phyloP scores from a whole-genome alignment of 2,888 invertebrate genomes.

The Toxonevra muliebris region DNA sequence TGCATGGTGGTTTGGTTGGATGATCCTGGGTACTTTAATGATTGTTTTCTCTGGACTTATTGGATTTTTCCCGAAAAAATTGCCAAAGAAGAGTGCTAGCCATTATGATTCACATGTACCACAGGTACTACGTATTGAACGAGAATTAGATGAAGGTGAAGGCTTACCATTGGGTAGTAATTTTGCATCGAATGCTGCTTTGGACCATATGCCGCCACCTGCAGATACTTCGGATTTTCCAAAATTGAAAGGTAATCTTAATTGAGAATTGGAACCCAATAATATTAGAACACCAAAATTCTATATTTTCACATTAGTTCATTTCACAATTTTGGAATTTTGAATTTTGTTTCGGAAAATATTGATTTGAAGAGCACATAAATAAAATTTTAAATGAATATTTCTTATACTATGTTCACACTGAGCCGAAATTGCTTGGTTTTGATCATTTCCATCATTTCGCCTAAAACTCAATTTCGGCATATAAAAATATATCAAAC shows the following conservation, averaged over 20 bases:
- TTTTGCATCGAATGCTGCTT: slow-evolving; percentile 52
- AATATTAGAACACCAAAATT: slow-evolving; percentile 1
- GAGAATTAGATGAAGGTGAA: slow-evolving; percentile 52
- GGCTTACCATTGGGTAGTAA: slow-evolving; percentile 52
- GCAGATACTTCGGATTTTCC: slow-evolving; percentile 57
- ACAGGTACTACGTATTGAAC: slow-evolving; percentile 53
- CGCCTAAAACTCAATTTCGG: too few species aligned
- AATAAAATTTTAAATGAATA: too few species aligned
- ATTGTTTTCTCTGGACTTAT: slow-evolving; percentile 71
- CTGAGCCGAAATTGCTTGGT: too few species aligned
- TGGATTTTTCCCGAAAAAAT: slow-evolving; percentile 71
- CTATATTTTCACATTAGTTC: too few species aligned
- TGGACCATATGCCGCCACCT: slow-evolving; percentile 50
- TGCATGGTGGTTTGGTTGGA: slow-evolving; percentile 81
- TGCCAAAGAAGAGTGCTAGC: slow-evolving; percentile 50
- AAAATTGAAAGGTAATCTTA: slow-evolving; percentile 57
- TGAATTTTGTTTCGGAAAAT: too few species aligned
- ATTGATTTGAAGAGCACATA: too few species aligned
- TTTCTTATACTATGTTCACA: too few species aligned
- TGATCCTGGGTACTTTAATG: slow-evolving; percentile 68
- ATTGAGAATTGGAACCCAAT: background rate
- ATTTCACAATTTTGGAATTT: too few species aligned
- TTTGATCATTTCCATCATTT: too few species aligned
- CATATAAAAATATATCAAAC: too few species aligned
- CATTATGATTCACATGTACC: slow-evolving; percentile 57